Evolutionary conservation across 1,140 invertebrate species (phyloP).

Genomic region (Rhopalosiphum padi): DNA sequence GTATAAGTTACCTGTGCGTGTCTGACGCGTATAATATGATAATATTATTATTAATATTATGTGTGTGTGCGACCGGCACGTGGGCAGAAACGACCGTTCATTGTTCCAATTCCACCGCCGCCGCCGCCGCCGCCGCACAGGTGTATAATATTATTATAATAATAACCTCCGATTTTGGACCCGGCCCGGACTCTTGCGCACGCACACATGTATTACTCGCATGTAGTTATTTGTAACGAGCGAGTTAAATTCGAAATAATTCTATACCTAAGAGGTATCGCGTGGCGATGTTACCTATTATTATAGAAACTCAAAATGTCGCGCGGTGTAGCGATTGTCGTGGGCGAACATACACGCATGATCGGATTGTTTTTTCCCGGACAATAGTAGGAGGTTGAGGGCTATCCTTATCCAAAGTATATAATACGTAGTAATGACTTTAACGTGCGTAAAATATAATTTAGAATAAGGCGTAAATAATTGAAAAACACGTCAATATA

Average conservation of each 20-base stretch:
- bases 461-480: too few species aligned
- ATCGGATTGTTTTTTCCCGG: not conserved
- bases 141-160: conserved; percentile 20
- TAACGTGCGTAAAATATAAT: too few species aligned
- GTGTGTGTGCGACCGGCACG: not conserved
- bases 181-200: not conserved
- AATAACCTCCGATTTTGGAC: conserved; percentile 35
- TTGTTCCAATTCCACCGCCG: not conserved
- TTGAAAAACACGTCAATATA: too few species aligned
- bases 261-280: not conserved
- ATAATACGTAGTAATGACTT: not conserved
- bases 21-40: not conserved
- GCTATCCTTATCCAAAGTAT: too few species aligned
- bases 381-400: too few species aligned
- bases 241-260: conserved; percentile 50
- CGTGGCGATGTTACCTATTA: not conserved
- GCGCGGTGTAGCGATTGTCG: not conserved
- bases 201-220: not conserved
- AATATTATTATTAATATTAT: not conserved
- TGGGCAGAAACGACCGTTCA: conserved; percentile 43
- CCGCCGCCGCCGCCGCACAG: not conserved
- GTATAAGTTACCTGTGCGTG: not conserved
- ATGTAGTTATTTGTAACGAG: conserved; percentile 39
- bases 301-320: not conserved
- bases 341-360: not conserved